Evolutionary conservation across 2,888 invertebrate genomes (phyloP), one percentile per base, ranked within the genome.

Genomic region (Tinea trinotella): DNA sequence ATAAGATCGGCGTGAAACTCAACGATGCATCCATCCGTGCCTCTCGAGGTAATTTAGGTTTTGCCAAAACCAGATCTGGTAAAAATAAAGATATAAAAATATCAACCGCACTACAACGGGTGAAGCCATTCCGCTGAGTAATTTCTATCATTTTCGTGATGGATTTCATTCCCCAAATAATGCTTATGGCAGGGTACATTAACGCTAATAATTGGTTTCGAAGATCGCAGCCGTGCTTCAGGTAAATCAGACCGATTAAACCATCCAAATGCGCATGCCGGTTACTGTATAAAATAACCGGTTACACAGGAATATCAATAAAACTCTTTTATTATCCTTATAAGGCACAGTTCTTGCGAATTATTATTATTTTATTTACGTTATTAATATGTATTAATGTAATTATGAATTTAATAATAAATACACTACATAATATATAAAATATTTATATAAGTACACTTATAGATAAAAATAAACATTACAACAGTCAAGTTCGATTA

Each of bases 91-190:
- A 12, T 36, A 40, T 40, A 53, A 53, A 53, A 35, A 20, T 19
- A 40, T 2, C 7, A 12, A 15, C 34, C 52, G 18, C 24, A 12
- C 22, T 4, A 52, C 34, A 30, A 30, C 30, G 24, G 30, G 22
- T 19, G 52, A 20, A 22, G 35, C 36, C 35, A 34, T 35, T 54
- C 34, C 30, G 63, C 60, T 63, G 62, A 67, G 65, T 73, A 73
- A 75, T 76, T 76, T 74, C 66, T 74, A 76, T 74, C 60, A 74
- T 79, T 74, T 77, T 68, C 67, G 57, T 71, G 74, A 76, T 77
- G 73, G 60, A 72, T 71, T 70, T 63, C 63, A 61, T 70, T 74
- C 70, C 66, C 67, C 67, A 74, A 76, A 76, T 75, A 74, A 69
- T 72, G 67, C 66, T 72, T 66, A 65, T 66, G 71, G 65, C 61